phyloP scores from a whole-genome alignment of 2,888 invertebrate species.

The Entomobrya multifasciata region DNA sequence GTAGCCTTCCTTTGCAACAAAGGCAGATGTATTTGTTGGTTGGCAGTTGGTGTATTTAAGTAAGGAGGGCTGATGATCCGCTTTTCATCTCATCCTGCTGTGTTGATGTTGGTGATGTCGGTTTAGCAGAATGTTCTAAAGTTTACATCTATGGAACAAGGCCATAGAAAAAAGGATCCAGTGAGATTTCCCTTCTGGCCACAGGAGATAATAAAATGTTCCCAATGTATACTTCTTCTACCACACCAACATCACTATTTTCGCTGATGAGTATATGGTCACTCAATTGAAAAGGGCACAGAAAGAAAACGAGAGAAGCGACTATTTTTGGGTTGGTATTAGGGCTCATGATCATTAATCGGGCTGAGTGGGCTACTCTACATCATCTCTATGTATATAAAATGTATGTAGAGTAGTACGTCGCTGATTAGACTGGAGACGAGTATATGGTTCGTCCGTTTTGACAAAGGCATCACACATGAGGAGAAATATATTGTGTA shows the following conservation, averaged over 20 bases:
- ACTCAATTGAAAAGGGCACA: constrained; percentile 36
- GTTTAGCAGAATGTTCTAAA: too few species aligned
- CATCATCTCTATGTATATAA: neutral
- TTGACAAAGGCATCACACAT: too few species aligned
- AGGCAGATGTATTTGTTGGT: constrained; percentile 35
- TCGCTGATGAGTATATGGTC: constrained; percentile 26
- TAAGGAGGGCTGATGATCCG: constrained; percentile 24
- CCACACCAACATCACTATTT: neutral
- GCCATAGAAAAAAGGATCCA: neutral
- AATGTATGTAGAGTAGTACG: neutral
- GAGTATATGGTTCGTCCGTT: neutral
- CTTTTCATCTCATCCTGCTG: constrained; percentile 36
- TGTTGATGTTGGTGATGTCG: neutral
- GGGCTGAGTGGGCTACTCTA: constrained; percentile 22
- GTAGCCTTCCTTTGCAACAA: too few species aligned
- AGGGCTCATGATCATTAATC: constrained; percentile 39
- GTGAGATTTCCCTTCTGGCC: constrained; percentile 52
- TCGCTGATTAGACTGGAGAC: neutral
- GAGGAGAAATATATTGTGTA: neutral
- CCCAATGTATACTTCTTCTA: neutral
- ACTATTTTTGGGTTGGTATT: constrained; percentile 10
- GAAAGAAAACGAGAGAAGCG: neutral
- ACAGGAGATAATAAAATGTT: constrained; percentile 59
- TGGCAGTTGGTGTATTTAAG: neutral
- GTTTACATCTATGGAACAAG: neutral